Evolutionary conservation across 2,888 invertebrate genomes (phyloP), one percentile per base, ranked within the genome.

Genomic region (Ornithoptera priamus): DNA sequence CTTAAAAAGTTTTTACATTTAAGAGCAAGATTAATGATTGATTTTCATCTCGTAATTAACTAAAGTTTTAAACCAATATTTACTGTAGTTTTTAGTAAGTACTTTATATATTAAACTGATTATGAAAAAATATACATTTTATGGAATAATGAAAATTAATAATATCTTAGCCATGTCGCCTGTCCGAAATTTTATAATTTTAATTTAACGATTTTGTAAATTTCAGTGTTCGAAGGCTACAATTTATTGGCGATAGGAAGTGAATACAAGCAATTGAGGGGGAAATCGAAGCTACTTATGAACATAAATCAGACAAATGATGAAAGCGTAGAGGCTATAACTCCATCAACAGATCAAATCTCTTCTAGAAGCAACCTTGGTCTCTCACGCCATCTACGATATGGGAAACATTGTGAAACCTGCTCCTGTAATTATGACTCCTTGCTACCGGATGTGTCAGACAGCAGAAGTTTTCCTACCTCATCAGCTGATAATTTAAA

Each of bases 181-280:
- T 22, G 22, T 22, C 22, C 22, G 22, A 22, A 22, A 22, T 22
- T 22, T 22, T 22, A 22, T 22, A 22, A 22, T 22, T 22, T 22
- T 22, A 22, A 22, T 22, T 22, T 22, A 22, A 22, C 22, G 22
- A 22, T 22, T 12, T 46, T 20, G 0, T 56, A 20, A 20, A 20
- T 66, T 74, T 20, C 71, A 75, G 76, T 72, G 18, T 63, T 72
- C 30, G 72, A 74, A 62, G 72, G 71, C 20, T 75, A 75, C 68
- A 71, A 75, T 36, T 61, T 75, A 20, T 39, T 76, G 36, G 74
- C 75, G 7, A 62, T 75, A 12, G 67, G 69, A 39, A 76, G 75
- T 58, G 63, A 70, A 67, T 75, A 75, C 53, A 74, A 71, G n/a
- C 70, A 69, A 59, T 67, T 75, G 68, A 70, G 64, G 7, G 73